These are phyloP conservation scores for Microdon myrmicae DNA, from an alignment of 2,888 invertebrate genomes.

Conservation along the genomic window DNA sequence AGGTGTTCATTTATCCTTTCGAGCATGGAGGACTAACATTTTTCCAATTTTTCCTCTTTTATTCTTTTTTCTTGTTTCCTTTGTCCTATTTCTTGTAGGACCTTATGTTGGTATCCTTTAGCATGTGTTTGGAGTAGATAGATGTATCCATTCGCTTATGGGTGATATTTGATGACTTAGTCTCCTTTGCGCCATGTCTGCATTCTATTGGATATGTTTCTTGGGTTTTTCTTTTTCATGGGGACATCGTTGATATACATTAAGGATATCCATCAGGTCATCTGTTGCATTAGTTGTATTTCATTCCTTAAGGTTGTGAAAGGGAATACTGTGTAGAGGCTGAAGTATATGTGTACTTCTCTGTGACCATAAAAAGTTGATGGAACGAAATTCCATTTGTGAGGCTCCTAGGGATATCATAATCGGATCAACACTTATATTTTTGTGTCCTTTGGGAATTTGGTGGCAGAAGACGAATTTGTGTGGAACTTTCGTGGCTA, in stretches of 20 bases:
- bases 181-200: too few species aligned
- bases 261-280: constrained; percentile 9
- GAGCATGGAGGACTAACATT: constrained; percentile 2
- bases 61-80: neutral
- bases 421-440: constrained; percentile 17
- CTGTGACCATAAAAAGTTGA: constrained; percentile 4
- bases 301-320: constrained; percentile 1
- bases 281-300: constrained; percentile 23
- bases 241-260: constrained; percentile 3
- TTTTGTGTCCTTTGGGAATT: constrained; percentile 15
- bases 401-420: constrained; percentile 13
- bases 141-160: too few species aligned
- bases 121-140: too few species aligned
- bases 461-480: too few species aligned
- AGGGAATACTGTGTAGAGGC: constrained; percentile 4
- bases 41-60: neutral
- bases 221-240: constrained; percentile 6
- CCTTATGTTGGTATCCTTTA: too few species aligned
- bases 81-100: neutral
- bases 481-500: too few species aligned
- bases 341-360: constrained; percentile 12
- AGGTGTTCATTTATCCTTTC: constrained; percentile 26
- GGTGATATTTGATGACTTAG: constrained; percentile 11
- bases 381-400: constrained; percentile 12
- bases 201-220: constrained; percentile 15